phyloP scores from a whole-genome alignment of 2,888 invertebrate species.

The Venustoraphidia nigricollis region DNA sequence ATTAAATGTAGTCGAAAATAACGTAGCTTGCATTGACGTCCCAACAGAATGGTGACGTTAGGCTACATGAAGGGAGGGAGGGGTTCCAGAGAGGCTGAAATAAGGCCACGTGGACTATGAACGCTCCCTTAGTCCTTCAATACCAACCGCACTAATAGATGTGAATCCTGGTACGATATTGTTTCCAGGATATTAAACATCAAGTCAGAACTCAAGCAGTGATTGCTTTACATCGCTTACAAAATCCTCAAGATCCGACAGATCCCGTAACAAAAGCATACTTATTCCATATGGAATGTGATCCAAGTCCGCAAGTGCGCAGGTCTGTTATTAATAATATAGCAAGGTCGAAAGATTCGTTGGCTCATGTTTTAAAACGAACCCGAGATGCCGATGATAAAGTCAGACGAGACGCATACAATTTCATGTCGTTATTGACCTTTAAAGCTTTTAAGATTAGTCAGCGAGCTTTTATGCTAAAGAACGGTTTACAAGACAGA shows the following conservation, averaged over 20 bases:
- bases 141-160: not conserved
- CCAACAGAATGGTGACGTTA: too few species aligned
- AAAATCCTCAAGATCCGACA: constrained; percentile 57
- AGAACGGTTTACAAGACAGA: constrained; percentile 45
- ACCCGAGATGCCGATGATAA: constrained; percentile 63
- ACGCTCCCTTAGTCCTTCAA: too few species aligned
- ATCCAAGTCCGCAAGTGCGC: constrained; percentile 43
- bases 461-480: constrained; percentile 43
- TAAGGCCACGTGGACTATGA: too few species aligned
- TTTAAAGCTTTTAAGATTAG: constrained; percentile 39
- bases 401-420: constrained; percentile 47
- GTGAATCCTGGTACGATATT: not conserved
- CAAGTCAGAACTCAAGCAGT: constrained; percentile 69
- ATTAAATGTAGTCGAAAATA: too few species aligned
- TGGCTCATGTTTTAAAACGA: constrained; percentile 53
- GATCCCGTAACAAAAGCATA: constrained; percentile 63
- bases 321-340: constrained; percentile 56
- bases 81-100: too few species aligned
- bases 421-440: constrained; percentile 24
- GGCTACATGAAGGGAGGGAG: too few species aligned
- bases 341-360: constrained; percentile 53
- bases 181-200: constrained; percentile 49
- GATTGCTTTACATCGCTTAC: constrained; percentile 59
- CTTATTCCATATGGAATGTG: constrained; percentile 52
- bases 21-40: too few species aligned